phyloP scores from a whole-genome alignment of 1,140 invertebrate species.

The Drosophila kepulauana region DNA sequence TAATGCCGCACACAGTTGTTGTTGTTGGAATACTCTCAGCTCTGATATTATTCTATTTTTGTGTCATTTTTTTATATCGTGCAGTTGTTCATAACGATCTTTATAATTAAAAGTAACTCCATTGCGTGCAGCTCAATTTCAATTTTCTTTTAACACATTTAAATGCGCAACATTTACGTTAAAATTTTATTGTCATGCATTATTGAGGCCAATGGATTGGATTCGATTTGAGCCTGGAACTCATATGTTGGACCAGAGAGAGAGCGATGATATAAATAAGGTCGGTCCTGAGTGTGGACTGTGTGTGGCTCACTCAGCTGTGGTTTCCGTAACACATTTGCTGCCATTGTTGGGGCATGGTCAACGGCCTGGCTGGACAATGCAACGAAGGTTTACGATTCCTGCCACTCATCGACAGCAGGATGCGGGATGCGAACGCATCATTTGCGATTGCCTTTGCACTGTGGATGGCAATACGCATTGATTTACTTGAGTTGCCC shows the following conservation, averaged over 20 bases:
- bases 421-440: slow-evolving; percentile 57
- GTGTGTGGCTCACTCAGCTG: slow-evolving; percentile 58
- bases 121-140: slow-evolving; percentile 46
- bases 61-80: background rate
- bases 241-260: background rate
- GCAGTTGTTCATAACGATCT: too few species aligned
- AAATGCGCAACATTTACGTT: slow-evolving; percentile 75
- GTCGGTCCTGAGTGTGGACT: background rate
- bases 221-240: slow-evolving; percentile 41
- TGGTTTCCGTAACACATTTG: slow-evolving; percentile 78
- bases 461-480: slow-evolving; percentile 20
- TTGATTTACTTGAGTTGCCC: slow-evolving; percentile 44
- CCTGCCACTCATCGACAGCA: slow-evolving; percentile 54
- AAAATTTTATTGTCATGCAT: slow-evolving; percentile 76
- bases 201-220: slow-evolving; percentile 58
- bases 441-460: slow-evolving; percentile 58
- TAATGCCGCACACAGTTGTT: slow-evolving; percentile 27
- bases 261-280: slow-evolving; percentile 20
- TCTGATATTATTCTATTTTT: too few species aligned
- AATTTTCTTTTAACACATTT: slow-evolving; percentile 59
- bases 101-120: too few species aligned
- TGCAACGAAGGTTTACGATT: slow-evolving; percentile 43
- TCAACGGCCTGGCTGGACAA: slow-evolving; percentile 30
- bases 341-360: slow-evolving; percentile 62
- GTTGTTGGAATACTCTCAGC: too few species aligned